Evolutionary conservation across 2,888 invertebrate species (phyloP).

Genomic region (Nemoura dubitans): DNA sequence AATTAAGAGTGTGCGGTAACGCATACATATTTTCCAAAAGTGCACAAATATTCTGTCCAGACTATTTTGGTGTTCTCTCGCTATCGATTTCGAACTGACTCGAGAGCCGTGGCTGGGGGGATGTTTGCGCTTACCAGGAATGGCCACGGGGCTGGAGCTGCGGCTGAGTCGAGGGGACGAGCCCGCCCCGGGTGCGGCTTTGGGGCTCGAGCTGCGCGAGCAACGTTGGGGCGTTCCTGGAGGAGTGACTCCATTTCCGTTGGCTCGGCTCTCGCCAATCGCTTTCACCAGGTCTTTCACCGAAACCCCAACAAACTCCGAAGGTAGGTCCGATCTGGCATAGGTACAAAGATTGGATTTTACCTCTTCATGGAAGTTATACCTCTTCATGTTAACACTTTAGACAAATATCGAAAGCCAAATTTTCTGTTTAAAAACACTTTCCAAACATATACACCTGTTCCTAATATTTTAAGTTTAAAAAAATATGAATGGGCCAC

Average conservation of each 20-base stretch:
- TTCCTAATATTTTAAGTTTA: too few species aligned
- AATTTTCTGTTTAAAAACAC: too few species aligned
- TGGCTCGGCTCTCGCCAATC: constrained; percentile 78
- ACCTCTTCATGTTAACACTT: too few species aligned
- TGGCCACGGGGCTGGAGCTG: constrained; percentile 69
- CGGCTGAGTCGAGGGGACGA: constrained; percentile 55
- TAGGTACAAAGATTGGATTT: too few species aligned
- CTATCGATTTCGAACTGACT: too few species aligned
- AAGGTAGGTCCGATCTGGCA: constrained; percentile 56
- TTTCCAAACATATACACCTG: too few species aligned
- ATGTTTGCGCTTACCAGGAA: constrained; percentile 62
- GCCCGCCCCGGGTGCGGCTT: constrained; percentile 66
- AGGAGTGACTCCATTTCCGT: constrained; percentile 79
- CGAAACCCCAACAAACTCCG: constrained; percentile 70
- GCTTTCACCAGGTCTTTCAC: constrained; percentile 79
- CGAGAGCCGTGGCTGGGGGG: neutral
- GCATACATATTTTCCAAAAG: neutral
- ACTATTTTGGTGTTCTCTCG: neutral
- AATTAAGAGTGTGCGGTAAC: neutral
- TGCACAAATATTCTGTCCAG: neutral
- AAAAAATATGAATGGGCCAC: too few species aligned
- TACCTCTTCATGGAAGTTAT: too few species aligned
- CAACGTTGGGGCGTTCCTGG: constrained; percentile 64
- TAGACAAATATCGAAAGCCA: too few species aligned
- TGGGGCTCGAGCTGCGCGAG: constrained; percentile 68